phyloP scores from a whole-genome alignment of 2,113 vertebrate genomes.

The Melierax canorus region DNA sequence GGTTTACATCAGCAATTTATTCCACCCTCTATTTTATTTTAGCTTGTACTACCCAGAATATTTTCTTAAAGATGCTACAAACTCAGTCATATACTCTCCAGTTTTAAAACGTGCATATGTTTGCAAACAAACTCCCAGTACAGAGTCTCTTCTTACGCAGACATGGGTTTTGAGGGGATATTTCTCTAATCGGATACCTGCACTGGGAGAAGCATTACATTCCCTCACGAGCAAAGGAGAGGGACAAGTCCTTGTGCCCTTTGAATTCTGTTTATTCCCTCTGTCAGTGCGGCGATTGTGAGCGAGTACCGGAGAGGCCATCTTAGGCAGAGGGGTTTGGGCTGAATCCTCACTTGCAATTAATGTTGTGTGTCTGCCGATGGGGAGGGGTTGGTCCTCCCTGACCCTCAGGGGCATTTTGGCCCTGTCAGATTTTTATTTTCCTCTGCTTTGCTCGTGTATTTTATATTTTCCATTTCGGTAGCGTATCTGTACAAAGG shows the following conservation, averaged over 20 bases:
- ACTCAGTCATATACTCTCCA: not conserved
- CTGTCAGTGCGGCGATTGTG: fast-evolving
- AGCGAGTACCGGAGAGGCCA: not conserved
- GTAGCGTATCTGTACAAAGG: conserved; percentile 25
- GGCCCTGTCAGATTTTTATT: not conserved
- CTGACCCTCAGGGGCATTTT: not conserved
- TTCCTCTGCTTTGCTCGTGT: not conserved
- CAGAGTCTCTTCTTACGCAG: not conserved
- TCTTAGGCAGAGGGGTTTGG: conserved; percentile 27
- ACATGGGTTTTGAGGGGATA: not conserved
- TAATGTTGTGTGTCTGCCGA: not conserved
- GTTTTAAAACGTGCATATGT: not conserved
- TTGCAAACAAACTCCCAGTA: conserved; percentile 33
- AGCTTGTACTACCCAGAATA: not conserved
- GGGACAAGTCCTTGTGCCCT: not conserved
- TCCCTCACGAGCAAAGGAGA: not conserved
- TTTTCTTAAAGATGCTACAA: not conserved
- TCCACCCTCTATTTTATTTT: not conserved
- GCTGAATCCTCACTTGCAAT: not conserved
- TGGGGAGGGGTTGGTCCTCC: not conserved
- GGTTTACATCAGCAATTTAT: not conserved
- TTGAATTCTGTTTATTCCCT: not conserved
- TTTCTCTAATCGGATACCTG: not conserved
- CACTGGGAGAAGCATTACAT: fast-evolving
- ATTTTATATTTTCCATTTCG: not conserved